These are phyloP conservation scores for Leucoma salicis DNA, from an alignment of 2,888 invertebrate genomes.

Conservation along the genomic window DNA sequence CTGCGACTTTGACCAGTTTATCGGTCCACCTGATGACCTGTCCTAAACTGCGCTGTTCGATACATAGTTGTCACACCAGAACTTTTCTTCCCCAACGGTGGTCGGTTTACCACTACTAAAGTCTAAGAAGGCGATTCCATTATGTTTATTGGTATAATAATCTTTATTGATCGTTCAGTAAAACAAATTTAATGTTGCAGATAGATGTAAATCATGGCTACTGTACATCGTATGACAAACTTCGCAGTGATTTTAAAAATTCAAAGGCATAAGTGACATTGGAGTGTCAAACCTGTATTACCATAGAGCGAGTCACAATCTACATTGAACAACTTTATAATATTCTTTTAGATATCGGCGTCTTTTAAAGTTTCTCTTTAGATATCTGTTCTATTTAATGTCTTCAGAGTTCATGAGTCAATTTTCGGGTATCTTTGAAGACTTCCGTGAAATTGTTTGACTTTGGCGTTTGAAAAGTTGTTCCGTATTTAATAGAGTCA, in stretches of 20 bases:
- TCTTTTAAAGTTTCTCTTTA: too few relatives aligned
- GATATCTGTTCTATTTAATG: constrained; percentile 34
- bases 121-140: too few relatives aligned
- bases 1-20: too few relatives aligned
- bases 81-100: too few relatives aligned
- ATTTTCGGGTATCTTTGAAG: constrained; percentile 14
- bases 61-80: too few relatives aligned
- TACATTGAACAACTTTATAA: constrained; percentile 37
- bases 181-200: too few relatives aligned
- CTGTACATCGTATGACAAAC: constrained; percentile 50
- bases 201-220: constrained; percentile 41
- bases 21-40: too few relatives aligned
- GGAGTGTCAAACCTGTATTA: constrained; percentile 59
- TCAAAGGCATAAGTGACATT: constrained; percentile 65
- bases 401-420: constrained; percentile 13
- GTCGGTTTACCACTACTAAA: too few relatives aligned
- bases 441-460: constrained; percentile 12
- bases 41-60: too few relatives aligned
- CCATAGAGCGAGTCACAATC: constrained; percentile 42
- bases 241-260: constrained; percentile 68
- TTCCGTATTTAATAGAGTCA: not conserved
- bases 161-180: too few relatives aligned
- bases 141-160: too few relatives aligned
- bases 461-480: constrained; percentile 9
- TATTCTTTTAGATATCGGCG: constrained; percentile 43